Conservation (phyloP, 2,888 invertebrate genomes). For the Aphelenchoides bicaudatus region DNA sequence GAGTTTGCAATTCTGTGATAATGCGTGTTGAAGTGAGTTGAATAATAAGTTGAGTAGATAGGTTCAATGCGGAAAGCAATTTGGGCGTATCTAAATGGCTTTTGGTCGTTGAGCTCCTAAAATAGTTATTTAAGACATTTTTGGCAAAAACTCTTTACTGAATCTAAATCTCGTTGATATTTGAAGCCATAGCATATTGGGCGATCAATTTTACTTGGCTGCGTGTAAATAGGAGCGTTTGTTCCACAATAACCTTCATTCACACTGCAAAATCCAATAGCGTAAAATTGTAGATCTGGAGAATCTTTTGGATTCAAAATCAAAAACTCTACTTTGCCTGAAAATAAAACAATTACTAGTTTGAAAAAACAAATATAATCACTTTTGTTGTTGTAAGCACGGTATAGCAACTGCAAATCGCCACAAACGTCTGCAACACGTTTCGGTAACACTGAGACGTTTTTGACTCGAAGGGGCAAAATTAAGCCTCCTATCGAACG, state of each 20-base stretch:
- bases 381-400: not conserved
- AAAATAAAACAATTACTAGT: not conserved
- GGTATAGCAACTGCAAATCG: too few relatives aligned
- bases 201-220: not conserved
- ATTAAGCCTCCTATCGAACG: too few relatives aligned
- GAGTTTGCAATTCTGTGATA: not conserved
- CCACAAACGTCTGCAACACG: too few relatives aligned
- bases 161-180: not conserved
- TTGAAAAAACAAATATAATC: not conserved
- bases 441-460: too few relatives aligned
- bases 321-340: too few relatives aligned
- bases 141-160: not conserved
- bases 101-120: not conserved
- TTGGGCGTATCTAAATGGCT: not conserved
- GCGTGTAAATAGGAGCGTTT: not conserved
- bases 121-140: not conserved
- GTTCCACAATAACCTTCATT: not conserved
- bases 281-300: not conserved
- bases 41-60: not conserved
- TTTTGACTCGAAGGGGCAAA: not conserved
- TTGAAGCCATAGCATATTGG: not conserved
- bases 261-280: not conserved
- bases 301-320: too few relatives aligned
- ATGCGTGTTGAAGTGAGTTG: not conserved
- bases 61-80: slow-evolving; percentile 4